Base-by-base conservation (phyloP, 2,888 invertebrate genomes). In the Malacosoma neustria region DNA sequence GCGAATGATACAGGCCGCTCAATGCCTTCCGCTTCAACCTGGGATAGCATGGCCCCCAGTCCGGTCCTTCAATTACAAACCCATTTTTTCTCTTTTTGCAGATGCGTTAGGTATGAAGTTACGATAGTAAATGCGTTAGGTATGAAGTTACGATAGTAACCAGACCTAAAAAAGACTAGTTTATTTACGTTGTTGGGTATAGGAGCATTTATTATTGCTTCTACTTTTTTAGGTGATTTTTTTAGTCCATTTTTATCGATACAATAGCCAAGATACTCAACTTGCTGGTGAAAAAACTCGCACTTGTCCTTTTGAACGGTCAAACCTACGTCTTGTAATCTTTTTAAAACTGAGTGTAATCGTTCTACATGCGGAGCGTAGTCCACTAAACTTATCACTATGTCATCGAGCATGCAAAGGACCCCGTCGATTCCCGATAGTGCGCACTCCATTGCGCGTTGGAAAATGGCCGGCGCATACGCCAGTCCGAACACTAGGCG, bases 151-250 rank as follows among this genome's bases (percentile, higher is more conserved):
- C 40, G 33, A 22, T 46, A 46, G 37, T 47, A 4, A 43, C 34
- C n/a, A 50, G 13, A 0, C 45, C 48, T 29, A 49, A 30, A 34
- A 46, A 48, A 3, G 43, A 46, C 31, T 6, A 50, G 29, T 14
- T 49, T 33, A 9, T 11, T 33, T 0, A 47, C 33, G 13, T 43
- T 44, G 0, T 13, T 37, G 4, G 53, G 52, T 1, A 34, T 33
- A 1, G 46, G 40, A 0, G 43, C 39, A 3, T 46, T 29, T 4
- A 42, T 1, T 11, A 47, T 41, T 0, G 41, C 41, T 32, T 36
- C 29, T 4, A 43, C 38, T 34, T 47, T 42, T 1, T 35, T 35
- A n/a, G 14, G 30, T 7, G 39, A 38, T 14, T 43, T 42, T 5
- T 34, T 12, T n/a, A 43, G 2, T 1, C 49, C 49, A 7, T 35